phyloP scores from a whole-genome alignment of 2,113 vertebrate genomes.

The Todiramphus chloris region DNA sequence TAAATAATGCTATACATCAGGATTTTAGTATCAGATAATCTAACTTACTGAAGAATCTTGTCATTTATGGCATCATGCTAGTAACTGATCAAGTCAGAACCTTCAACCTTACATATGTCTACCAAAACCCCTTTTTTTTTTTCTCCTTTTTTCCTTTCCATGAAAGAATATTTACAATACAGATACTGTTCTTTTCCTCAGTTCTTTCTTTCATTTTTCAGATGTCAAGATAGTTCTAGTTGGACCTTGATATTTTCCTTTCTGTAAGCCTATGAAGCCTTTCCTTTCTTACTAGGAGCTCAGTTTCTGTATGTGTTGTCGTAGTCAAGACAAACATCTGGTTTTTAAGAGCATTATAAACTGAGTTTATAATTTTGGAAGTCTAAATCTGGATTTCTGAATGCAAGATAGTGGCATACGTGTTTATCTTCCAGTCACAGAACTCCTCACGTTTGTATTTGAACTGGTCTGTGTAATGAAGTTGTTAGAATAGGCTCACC shows the following conservation, averaged over 20 bases:
- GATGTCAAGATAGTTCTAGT: neutral
- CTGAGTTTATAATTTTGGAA: neutral
- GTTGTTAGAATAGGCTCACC: neutral
- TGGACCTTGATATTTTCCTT: neutral
- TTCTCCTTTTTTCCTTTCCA: neutral
- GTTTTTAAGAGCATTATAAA: neutral
- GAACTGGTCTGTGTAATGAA: neutral
- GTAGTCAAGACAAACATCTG: neutral
- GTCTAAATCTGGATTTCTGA: neutral
- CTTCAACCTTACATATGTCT: neutral
- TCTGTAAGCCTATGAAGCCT: neutral
- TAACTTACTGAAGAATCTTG: neutral
- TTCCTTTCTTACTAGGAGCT: neutral
- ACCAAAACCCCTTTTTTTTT: neutral
- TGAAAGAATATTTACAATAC: neutral
- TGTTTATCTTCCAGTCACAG: accelerated
- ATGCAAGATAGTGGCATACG: neutral
- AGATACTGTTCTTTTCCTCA: neutral
- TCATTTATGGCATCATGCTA: neutral
- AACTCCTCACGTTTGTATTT: neutral
- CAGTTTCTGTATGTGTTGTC: neutral
- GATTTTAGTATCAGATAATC: constrained; percentile 7
- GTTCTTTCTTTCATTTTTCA: neutral
- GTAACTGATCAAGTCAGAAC: neutral
- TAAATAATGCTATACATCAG: neutral